Evolutionary conservation across 2,113 vertebrate genomes (phyloP), one percentile per base, ranked within the genome.

Genomic region (Siphamia tubifer): DNA sequence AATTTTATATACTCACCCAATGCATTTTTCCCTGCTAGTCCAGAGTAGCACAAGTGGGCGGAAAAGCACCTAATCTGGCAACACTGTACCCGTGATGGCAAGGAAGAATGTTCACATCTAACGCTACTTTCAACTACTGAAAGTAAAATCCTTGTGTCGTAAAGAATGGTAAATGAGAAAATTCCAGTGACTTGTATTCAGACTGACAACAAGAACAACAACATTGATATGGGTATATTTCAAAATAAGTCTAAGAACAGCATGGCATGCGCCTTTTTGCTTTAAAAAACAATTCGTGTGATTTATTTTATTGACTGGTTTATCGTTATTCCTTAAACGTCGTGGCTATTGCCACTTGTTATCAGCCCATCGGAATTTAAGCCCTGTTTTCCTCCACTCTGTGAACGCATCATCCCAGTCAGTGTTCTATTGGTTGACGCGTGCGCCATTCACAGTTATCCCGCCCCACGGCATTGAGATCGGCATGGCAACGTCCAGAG

Each of bases 331-430:
- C 51, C 4, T n/a, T n/a, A n/a, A n/a, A n/a, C 13, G 2, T 34
- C 30, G 84, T 72, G 77, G 31, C 44, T 51, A 2, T 21, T 34
- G 82, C 77, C 73, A 77, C 78, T n/a, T n/a, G 70, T 0, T 12
- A 12, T 1, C 39, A 71, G 68, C 66, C 68, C 62, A 63, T 81
- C 63, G 75, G 77, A 79, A 82, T 82, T 31, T 67, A 34, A 34
- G 8, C 15, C 10, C 66, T 42, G 24, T 62, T 19, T 42, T 53
- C 56, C 17, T 44, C 10, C 7, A 28, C 42, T 44, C 60, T 21
- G 13, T 57, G 64, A 63, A 72, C 51, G 70, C 73, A 68, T 19
- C 75, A 38, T 27, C 74, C 44, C 54, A 5, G 51, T 47, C 61
- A 5, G 7, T 0, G 47, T 70, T 47, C 61, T 28, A 51, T 65